phyloP scores from a whole-genome alignment of 1,140 invertebrate species.

The Galleria mellonella region DNA sequence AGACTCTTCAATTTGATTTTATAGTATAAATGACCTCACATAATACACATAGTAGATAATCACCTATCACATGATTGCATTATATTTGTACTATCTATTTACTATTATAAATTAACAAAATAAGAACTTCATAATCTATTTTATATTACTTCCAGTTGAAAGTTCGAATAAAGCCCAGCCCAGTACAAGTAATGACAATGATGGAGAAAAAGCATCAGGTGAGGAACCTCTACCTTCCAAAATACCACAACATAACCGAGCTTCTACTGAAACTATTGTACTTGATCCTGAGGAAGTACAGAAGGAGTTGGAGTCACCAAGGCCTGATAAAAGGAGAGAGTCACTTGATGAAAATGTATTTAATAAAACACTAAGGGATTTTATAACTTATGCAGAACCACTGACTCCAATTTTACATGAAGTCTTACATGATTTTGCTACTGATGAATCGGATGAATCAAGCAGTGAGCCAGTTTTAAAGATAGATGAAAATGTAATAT shows the following conservation, averaged over 20 bases:
- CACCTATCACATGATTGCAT: too few species aligned
- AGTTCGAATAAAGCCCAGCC: constrained; percentile 21
- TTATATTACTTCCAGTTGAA: constrained; percentile 24
- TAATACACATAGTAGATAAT: too few species aligned
- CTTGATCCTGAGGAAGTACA: constrained; percentile 44
- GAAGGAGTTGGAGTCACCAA: constrained; percentile 31
- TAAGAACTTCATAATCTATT: too few species aligned
- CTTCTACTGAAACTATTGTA: constrained; percentile 52
- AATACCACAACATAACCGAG: constrained; percentile 29
- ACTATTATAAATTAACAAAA: too few species aligned
- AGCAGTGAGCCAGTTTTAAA: constrained; percentile 30
- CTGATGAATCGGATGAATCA: constrained; percentile 25
- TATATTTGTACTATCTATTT: too few species aligned
- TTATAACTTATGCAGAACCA: constrained; percentile 48
- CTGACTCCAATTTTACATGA: constrained; percentile 43
- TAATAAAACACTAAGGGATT: constrained; percentile 35
- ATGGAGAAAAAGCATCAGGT: constrained; percentile 35
- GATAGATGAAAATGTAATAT: constrained; percentile 29
- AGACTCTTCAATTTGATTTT: too few species aligned
- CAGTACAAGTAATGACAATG: constrained; percentile 22
- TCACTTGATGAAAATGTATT: constrained; percentile 8
- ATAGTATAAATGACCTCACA: too few species aligned
- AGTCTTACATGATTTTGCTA: constrained; percentile 47
- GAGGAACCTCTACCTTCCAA: constrained; percentile 38
- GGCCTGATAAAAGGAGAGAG: constrained; percentile 3